These are phyloP conservation scores for Melinopterus prodromus DNA, from an alignment of 2,888 invertebrate genomes.

Conservation along the genomic window DNA sequence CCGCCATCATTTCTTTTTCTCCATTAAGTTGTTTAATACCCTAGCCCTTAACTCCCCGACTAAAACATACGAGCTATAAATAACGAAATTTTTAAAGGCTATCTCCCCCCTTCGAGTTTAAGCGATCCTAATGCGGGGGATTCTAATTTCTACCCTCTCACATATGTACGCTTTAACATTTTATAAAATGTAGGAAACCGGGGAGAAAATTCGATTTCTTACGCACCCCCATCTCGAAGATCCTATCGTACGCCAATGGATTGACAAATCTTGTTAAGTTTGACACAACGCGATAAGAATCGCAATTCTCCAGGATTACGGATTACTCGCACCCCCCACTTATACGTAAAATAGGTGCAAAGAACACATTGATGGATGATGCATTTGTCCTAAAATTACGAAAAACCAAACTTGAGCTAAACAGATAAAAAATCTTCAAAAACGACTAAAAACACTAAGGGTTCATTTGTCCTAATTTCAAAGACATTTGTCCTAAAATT, in stretches of 20 bases:
- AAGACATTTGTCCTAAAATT: neutral
- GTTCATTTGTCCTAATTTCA: neutral
- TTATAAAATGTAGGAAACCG: neutral
- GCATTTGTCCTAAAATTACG: neutral
- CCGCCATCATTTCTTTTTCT: neutral
- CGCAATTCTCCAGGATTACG: neutral
- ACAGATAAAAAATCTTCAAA: neutral
- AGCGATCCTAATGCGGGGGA: neutral
- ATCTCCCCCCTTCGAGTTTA: neutral
- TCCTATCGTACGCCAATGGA: neutral
- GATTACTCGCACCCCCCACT: neutral
- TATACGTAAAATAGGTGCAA: neutral
- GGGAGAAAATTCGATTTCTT: neutral
- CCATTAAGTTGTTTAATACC: conserved; percentile 4
- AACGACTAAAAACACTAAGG: neutral
- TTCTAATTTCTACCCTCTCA: neutral
- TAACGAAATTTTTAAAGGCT: neutral
- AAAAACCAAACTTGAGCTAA: neutral
- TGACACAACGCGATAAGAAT: neutral
- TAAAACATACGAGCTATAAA: neutral
- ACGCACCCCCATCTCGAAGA: neutral
- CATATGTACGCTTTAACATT: neutral
- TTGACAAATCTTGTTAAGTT: conserved; percentile 4
- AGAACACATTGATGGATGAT: neutral
- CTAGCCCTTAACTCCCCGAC: no score